These are phyloP conservation scores for Anaspis maculata DNA, from an alignment of 2,888 invertebrate genomes.

Conservation along the genomic window DNA sequence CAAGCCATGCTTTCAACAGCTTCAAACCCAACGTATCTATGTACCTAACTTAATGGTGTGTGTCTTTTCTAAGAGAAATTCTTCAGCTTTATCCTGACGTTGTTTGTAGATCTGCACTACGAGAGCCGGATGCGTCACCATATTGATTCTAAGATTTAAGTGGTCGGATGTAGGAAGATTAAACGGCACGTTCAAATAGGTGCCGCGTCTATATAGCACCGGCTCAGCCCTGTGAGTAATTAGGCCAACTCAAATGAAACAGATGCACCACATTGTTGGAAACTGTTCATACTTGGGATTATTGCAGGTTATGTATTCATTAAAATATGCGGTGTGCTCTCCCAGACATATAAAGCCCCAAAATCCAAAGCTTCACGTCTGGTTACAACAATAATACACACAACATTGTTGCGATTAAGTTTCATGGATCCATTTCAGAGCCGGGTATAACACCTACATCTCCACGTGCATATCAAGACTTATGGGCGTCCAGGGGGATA, in stretches of 20 bases:
- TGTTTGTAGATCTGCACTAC: no score
- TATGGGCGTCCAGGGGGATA: no score
- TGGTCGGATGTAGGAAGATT: constrained; percentile 3
- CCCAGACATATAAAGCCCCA: no score
- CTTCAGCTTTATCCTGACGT: no score
- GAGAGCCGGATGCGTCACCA: no score
- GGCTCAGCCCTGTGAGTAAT: constrained; percentile 5
- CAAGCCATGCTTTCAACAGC: no score
- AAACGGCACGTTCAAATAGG: constrained; percentile 4
- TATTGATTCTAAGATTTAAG: constrained; percentile 2
- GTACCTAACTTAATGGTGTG: no score
- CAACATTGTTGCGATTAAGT: constrained; percentile 1
- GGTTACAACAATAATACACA: no score
- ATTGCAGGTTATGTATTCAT: constrained; percentile 9
- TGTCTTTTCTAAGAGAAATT: no score
- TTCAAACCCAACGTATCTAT: no score
- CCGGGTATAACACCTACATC: no score
- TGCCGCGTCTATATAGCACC: no score
- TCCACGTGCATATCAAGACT: not conserved
- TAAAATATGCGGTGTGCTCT: constrained; percentile 1
- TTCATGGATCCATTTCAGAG: constrained; percentile 1
- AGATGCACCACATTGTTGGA: constrained; percentile 8
- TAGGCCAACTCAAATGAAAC: constrained; percentile 7
- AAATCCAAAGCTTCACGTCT: constrained; percentile 1
- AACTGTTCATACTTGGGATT: constrained; percentile 5